Base-by-base conservation (phyloP, 2,888 invertebrate species). In the Xiphydria camelus region DNA sequence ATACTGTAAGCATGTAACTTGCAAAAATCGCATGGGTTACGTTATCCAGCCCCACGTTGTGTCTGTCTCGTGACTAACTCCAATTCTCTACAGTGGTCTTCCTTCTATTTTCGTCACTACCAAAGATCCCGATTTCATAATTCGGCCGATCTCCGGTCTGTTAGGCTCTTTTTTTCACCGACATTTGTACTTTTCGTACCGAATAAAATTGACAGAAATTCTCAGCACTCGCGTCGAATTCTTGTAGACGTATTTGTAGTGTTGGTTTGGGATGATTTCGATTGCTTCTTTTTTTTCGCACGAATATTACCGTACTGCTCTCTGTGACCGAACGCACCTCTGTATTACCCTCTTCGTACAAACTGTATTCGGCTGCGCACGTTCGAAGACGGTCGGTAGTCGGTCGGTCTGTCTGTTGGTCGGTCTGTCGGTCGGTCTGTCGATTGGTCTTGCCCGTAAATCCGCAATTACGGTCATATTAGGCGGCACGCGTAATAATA, bases 1-100 rank as follows among this genome's bases (percentile, higher is more conserved):
- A n/a, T n/a, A n/a, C 7, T 23, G n/a, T 23, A 3, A 33, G 14
- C n/a, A 5, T 33, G 4, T 6, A 47, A 41, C 41, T 48, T 53
- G 49, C 53, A 54, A n/a, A n/a, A 61, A 51, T 64, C 66, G 68
- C 69, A 69, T 69, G 67, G 62, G 65, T 66, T 64, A 29, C 51
- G 41, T 38, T 63, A 64, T 67, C 62, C 69, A 66, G 64, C 57
- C 57, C 50, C 49, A 61, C 51, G 52, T 47, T 61, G n/a, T n/a
- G n/a, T n/a, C n/a, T n/a, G n/a, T n/a, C n/a, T n/a, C n/a, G n/a
- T n/a, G n/a, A n/a, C n/a, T n/a, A n/a, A n/a, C n/a, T n/a, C n/a
- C n/a, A n/a, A n/a, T n/a, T n/a, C n/a, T n/a, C n/a, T n/a, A n/a
- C n/a, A n/a, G n/a, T n/a, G n/a, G n/a, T n/a, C n/a, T n/a, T n/a